Evolutionary conservation across 2,888 invertebrate genomes (phyloP), one percentile per base, ranked within the genome.

Genomic region (Noctua janthina): DNA sequence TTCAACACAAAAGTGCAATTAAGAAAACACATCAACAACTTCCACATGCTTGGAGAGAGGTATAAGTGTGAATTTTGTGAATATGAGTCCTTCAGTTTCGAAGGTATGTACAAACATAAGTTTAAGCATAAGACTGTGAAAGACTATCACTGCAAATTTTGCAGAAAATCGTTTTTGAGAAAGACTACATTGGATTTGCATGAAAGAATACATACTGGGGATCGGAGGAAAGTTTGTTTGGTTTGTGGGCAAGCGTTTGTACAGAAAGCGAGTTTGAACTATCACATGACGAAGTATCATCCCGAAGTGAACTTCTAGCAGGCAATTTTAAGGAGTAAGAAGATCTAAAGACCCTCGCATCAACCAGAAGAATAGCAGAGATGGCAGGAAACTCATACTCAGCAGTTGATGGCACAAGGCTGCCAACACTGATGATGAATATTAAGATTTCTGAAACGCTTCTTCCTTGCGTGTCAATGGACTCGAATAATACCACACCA

Each of bases 251-350:
- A 96, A 79, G 95, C 96, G 54, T 97, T 96, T 77, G 96, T 96
- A 0, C 96, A 96, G 85, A 96, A 96, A 83, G 95, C 96, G 0
- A 96, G 96, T 81, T 85, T 96, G 78, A 96, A 96, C 84, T 96
- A 96, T 84, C 96, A 96, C 64, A 96, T 96, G 96, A 91, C 94
- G 0, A 97, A 96, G 69, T 94, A 96, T 74, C 96, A 96, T 80
- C 96, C 96, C 0, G 95, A 92, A 49, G 95, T 96, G 0, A 93
- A 94, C 76, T 96, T 92, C 89, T 95, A 90, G 87, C 54, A 46
- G 56, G 59, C 1, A 17, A 54, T 13, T 23, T 23, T 4, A 35
- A 64, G 20, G 35, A 20, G 4, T 39, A 1, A 5, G 15, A 39
- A 66, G 39, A 39, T 10, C 17, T 17, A 8, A 20, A 35, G 8